Base-by-base conservation (phyloP, 1,140 invertebrate genomes). In the Oedothorax gibbosus region DNA sequence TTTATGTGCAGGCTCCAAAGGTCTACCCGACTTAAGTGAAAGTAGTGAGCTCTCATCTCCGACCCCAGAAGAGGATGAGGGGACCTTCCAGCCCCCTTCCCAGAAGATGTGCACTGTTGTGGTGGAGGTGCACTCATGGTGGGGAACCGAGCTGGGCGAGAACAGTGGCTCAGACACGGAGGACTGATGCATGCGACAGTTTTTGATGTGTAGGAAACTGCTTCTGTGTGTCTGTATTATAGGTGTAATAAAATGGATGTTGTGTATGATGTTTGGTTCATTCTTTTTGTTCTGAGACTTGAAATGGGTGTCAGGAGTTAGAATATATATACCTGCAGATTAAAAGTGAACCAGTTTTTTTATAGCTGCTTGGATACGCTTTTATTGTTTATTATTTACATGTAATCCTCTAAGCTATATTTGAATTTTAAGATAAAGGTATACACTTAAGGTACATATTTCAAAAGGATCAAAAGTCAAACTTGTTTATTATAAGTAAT, bases 91-190 rank as follows among this genome's bases (percentile, higher is more conserved):
- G 76, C n/a, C 87, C 89, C 64, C 86, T 87, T 49, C 89, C 89
- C 35, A 88, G 89, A 86, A 90, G 90, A 87, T 87, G 76, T 56
- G 73, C 10, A 69, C 86, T 64, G 75, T 87, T 62, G 87, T 87
- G 64, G 82, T 85, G 6, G 90, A 91, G 85, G 89, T 90, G 2
- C 87, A 88, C 15, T 88, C 87, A 2, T 91, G 90, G 90, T 91
- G 90, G 90, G 88, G 86, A 51, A 88, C 72, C 12, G 87, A 87
- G 56, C 60, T 94, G 12, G 90, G 85, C 7, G 87, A 88, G 35
- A 83, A 88, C 68, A 89, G 88, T 83, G 88, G 87, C 14, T 88
- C 88, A 14, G 89, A 89, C 10, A 15, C 76, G 51, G 87, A 88
- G 51, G 87, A 87, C 7, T 84, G 57, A 84, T 60, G 20, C 7